Evolutionary conservation across 1,140 invertebrate genomes (phyloP).

Genomic region (Monochamus saltuarius): DNA sequence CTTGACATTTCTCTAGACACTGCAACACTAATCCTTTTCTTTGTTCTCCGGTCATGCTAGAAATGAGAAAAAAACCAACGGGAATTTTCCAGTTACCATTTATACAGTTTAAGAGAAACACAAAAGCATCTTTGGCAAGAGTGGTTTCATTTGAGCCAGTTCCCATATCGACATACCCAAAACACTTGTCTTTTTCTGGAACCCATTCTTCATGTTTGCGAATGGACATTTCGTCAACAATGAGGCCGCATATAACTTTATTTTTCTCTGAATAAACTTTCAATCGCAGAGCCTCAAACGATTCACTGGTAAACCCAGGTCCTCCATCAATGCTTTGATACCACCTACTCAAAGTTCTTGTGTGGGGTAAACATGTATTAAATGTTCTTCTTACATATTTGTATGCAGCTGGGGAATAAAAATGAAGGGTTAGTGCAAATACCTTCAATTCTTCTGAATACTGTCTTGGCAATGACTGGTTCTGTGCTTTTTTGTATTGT

Average conservation of each 20-base stretch:
- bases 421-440: constrained; percentile 22
- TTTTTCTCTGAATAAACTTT: not conserved
- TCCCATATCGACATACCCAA: constrained; percentile 24
- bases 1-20: too few relatives aligned
- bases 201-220: constrained; percentile 8
- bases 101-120: too few relatives aligned
- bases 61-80: constrained; percentile 15
- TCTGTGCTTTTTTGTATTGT: too few relatives aligned
- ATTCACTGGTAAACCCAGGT: constrained; percentile 20
- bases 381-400: constrained; percentile 21
- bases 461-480: too few relatives aligned
- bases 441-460: too few relatives aligned
- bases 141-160: not conserved
- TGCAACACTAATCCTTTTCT: constrained; percentile 4
- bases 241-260: constrained; percentile 10
- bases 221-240: constrained; percentile 27
- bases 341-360: constrained; percentile 21
- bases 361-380: constrained; percentile 21
- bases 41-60: constrained; percentile 7
- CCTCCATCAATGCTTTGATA: constrained; percentile 16
- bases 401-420: constrained; percentile 20
- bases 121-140: constrained; percentile 20
- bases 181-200: constrained; percentile 15
- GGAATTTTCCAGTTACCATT: constrained; percentile 21
- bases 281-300: too few relatives aligned